Evolutionary conservation across 2,888 invertebrate species (phyloP).

Genomic region (Blastobasis lacticolella): DNA sequence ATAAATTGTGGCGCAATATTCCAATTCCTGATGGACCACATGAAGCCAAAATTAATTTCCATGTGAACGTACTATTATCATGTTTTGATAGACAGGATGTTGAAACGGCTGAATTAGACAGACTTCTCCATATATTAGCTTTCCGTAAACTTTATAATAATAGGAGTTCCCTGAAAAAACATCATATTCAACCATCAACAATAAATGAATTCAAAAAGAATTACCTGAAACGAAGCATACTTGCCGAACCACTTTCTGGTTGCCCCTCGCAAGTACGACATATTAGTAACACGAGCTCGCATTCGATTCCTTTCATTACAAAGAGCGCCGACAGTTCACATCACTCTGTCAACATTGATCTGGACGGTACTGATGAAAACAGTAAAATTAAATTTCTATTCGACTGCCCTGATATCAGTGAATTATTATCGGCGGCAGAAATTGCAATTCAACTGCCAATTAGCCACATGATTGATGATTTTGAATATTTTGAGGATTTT

Average conservation of each 20-base stretch:
- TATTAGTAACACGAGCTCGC: conserved; percentile 20
- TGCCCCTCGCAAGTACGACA: conserved; percentile 23
- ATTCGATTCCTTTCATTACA: conserved; percentile 38
- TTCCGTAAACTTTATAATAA: conserved; percentile 58
- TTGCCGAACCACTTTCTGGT: conserved; percentile 48
- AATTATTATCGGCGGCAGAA: conserved; percentile 56
- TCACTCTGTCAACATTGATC: conserved; percentile 18
- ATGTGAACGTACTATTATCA: conserved; percentile 50
- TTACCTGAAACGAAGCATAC: conserved; percentile 53
- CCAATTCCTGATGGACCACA: conserved; percentile 29
- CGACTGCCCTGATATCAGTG: conserved; percentile 59
- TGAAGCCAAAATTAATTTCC: conserved; percentile 56
- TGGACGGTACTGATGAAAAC: conserved; percentile 16
- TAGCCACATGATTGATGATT: conserved; percentile 52
- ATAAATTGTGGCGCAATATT: conserved; percentile 44
- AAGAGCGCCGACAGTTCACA: conserved; percentile 32
- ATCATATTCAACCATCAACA: conserved; percentile 31
- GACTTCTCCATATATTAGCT: conserved; percentile 51
- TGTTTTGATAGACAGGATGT: conserved; percentile 56
- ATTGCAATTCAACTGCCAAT: conserved; percentile 42
- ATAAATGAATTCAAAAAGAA: conserved; percentile 52
- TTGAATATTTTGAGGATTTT: conserved; percentile 60
- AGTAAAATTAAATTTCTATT: conserved; percentile 42
- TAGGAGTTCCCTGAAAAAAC: conserved; percentile 51
- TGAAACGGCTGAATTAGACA: conserved; percentile 48